These are phyloP conservation scores for Ormyrus thymus DNA, from an alignment of 2,888 invertebrate species.

Conservation along the genomic window DNA sequence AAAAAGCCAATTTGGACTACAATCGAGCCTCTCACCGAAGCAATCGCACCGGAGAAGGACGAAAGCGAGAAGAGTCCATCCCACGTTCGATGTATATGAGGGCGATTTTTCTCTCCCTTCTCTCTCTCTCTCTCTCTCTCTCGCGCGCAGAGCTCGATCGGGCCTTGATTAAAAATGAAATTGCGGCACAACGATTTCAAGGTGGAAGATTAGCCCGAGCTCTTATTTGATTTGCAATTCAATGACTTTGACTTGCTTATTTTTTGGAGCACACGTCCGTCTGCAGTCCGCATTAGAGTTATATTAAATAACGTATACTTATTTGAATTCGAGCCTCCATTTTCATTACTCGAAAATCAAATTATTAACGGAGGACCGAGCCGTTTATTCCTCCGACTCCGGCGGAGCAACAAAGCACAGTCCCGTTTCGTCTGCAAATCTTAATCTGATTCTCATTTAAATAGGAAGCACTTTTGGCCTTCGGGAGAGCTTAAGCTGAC, in stretches of 20 bases:
- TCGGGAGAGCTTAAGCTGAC: not conserved
- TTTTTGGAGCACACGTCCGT: slow-evolving; percentile 22
- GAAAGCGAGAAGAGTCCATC: slow-evolving; percentile 59
- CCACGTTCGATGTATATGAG: slow-evolving; percentile 62
- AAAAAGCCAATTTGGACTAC: slow-evolving; percentile 70
- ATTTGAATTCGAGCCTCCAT: slow-evolving; percentile 19
- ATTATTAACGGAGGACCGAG: no score
- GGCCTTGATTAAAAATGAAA: slow-evolving; percentile 70
- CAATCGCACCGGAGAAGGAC: slow-evolving; percentile 48
- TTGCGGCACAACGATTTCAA: slow-evolving; percentile 65
- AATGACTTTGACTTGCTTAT: slow-evolving; percentile 56
- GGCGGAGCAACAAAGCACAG: not conserved
- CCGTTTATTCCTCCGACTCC: not conserved
- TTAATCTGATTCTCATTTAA: no score
- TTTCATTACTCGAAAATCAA: not conserved
- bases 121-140: slow-evolving; percentile 50
- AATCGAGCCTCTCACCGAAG: slow-evolving; percentile 59
- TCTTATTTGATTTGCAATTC: slow-evolving; percentile 68
- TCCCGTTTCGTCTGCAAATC: no score
- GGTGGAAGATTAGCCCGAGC: slow-evolving; percentile 65
- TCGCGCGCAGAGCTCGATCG: slow-evolving; percentile 38
- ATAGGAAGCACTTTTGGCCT: no score
- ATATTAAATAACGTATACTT: slow-evolving; percentile 30
- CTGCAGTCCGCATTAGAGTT: slow-evolving; percentile 20
- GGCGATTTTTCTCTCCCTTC: slow-evolving; percentile 53